Conservation (phyloP, 37 sponge, comb jelly and placozoan species). For the Oopsacas minuta region DNA sequence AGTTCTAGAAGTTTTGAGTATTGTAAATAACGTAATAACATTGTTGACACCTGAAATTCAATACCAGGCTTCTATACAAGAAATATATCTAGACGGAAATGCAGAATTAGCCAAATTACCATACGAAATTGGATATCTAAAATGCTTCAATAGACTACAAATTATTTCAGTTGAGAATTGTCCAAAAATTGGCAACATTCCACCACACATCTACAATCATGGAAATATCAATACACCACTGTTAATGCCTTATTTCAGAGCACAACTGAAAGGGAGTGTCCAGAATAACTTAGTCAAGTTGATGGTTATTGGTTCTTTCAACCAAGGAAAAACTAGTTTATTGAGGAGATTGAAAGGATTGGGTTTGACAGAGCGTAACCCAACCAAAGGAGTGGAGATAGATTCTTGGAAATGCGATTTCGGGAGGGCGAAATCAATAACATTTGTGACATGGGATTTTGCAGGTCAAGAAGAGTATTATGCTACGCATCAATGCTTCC, state of each 20-base stretch:
- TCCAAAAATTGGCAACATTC: conserved; percentile 43
- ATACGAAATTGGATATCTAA: conserved; percentile 50
- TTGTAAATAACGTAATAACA: not conserved
- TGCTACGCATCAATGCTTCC: conserved; percentile 90
- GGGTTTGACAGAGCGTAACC: conserved; percentile 8
- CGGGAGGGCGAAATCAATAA: conserved; percentile 22
- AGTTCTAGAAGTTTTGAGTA: not conserved
- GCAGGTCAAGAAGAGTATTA: conserved; percentile 86
- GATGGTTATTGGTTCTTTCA: conserved; percentile 65
- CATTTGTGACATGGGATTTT: conserved; percentile 85
- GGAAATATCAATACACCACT: conserved; percentile 25
- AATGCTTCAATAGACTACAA: conserved; percentile 16
- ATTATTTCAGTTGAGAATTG: conserved; percentile 21
- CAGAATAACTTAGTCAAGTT: conserved; percentile 45
- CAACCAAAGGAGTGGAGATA: conserved; percentile 66
- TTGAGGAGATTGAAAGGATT: conserved; percentile 47
- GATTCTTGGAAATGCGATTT: conserved; percentile 41
- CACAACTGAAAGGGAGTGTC: conserved; percentile 60
- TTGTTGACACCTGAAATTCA: not conserved
- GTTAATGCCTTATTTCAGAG: conserved; percentile 50
- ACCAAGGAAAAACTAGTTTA: conserved; percentile 79
- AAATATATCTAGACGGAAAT: conserved; percentile 25
- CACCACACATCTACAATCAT: conserved; percentile 32
- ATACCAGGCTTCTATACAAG: not conserved
- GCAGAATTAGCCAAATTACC: conserved; percentile 35